Percentiles rank a stretch among this genome's conserved stretches.
Evolutionary conservation across 2,797 vertebrate species (phyloP).

Genomic region (Sphaeramia orbicularis): DNA sequence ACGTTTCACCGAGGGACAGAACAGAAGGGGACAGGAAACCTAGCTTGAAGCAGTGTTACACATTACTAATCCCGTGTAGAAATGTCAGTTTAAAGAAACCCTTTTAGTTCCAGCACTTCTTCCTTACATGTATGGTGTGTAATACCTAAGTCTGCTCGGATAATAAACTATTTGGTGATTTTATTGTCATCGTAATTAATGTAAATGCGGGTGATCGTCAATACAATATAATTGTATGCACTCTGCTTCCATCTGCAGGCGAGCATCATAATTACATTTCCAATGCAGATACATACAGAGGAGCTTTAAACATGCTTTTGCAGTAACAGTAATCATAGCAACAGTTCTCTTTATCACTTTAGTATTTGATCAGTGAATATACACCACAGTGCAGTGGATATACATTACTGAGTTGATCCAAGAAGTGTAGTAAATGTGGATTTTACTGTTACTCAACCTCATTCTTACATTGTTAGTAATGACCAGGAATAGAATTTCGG

Average conservation of each 20-base stretch:
- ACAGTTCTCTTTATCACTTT: no score
- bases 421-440: no score
- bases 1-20: neutral
- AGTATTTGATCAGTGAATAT: no score
- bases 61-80: constrained; percentile 34
- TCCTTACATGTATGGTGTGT: neutral
- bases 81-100: constrained; percentile 7
- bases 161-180: neutral
- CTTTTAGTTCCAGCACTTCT: neutral
- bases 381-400: no score
- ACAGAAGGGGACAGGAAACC: fast-evolving
- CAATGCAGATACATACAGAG: no score
- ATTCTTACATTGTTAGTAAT: neutral
- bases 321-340: no score
- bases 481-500: neutral
- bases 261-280: neutral
- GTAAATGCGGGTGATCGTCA: neutral
- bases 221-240: neutral
- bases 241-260: constrained; percentile 13
- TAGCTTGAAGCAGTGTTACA: constrained; percentile 28
- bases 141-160: neutral
- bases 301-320: neutral
- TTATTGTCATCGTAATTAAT: neutral
- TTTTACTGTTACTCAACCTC: no score
- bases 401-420: no score